Percentiles rank a stretch among this genome's conserved stretches.
These are phyloP conservation scores for Drosophila paracracens DNA, from an alignment of 2,888 invertebrate genomes.

Conservation along the genomic window DNA sequence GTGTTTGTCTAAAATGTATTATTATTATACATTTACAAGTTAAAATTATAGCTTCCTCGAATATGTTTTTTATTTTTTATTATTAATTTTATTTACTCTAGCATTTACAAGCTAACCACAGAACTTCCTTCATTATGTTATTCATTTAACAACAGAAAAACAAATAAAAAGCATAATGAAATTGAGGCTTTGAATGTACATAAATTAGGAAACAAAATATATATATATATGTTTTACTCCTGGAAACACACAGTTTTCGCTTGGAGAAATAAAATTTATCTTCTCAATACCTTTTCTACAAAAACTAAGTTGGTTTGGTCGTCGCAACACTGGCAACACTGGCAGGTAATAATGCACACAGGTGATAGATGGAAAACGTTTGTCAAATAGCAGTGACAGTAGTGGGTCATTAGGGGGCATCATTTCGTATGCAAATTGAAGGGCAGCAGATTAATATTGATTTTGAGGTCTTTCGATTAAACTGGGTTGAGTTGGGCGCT, in stretches of 20 bases:
- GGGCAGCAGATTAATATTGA: slow-evolving; percentile 42
- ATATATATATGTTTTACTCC: too few species aligned
- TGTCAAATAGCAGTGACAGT: slow-evolving; percentile 2
- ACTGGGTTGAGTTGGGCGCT: slow-evolving; percentile 39
- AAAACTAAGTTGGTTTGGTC: background rate
- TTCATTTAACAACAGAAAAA: background rate
- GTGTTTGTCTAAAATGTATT: background rate
- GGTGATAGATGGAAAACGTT: slow-evolving; percentile 10
- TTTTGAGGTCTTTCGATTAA: slow-evolving; percentile 45
- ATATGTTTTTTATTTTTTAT: background rate
- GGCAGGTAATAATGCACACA: slow-evolving; percentile 4
- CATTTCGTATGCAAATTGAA: slow-evolving; percentile 33
- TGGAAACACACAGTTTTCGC: background rate
- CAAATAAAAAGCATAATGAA: background rate
- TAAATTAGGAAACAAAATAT: background rate
- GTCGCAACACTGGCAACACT: slow-evolving; percentile 5
- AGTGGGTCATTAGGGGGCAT: slow-evolving; percentile 24
- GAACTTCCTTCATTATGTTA: background rate
- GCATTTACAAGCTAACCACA: background rate
- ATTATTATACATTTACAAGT: background rate
- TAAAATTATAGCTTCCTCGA: background rate
- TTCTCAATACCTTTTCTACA: background rate
- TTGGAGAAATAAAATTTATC: background rate
- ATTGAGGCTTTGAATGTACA: background rate
- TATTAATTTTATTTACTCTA: background rate